Base-by-base conservation (phyloP, 2,797 vertebrate species). In the Microctenopoma stevenorrisi region DNA sequence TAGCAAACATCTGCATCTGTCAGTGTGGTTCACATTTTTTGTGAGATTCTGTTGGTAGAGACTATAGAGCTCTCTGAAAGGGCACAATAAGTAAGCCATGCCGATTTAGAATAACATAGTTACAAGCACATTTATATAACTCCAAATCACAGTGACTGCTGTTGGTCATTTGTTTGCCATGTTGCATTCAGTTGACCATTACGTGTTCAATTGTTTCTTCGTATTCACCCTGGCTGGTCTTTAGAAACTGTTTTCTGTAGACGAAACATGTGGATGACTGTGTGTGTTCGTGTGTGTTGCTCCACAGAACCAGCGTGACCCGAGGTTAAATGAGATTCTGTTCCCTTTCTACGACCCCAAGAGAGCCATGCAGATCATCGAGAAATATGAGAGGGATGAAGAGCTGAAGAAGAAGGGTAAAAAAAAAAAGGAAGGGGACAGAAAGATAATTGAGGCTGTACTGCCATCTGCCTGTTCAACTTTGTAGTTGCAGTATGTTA, bases 261-360 rank as follows among this genome's bases (percentile, higher is more conserved):
- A 68, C 37, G 8, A 22, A 51, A 5, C 25, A 33, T 33, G 30
- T 33, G 30, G 30, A 5, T 68, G 40, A 64, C 48, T 42, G 15
- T 49, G 5, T 30, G 9, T 55, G 53, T 69, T 56, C 25, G 37
- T 66, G 50, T 75, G 43, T 81, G 76, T 83, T 25, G 61, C 65
- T 76, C 69, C 35, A 49, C 84, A 98, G 98, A 96, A 97, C 88
- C 98, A 99, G 86, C 96, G 98, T 65, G 98, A 99, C 78, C 98
- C 98, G 53, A 94, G 98, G 65, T 92, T 99, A 91, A 99, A 99
- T 71, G 98, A 99, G 93, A 99, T 99, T 93, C 95, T 99, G 72
- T 99, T 99, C 89, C 98, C 98, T 1, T 99, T 99, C 91, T 99
- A 98, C 83, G 97, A 99, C 83, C 91, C 91, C 65, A 99, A 99